These are phyloP conservation scores for Ageneiosus marmoratus DNA, from an alignment of 2,113 vertebrate genomes.

Conservation along the genomic window DNA sequence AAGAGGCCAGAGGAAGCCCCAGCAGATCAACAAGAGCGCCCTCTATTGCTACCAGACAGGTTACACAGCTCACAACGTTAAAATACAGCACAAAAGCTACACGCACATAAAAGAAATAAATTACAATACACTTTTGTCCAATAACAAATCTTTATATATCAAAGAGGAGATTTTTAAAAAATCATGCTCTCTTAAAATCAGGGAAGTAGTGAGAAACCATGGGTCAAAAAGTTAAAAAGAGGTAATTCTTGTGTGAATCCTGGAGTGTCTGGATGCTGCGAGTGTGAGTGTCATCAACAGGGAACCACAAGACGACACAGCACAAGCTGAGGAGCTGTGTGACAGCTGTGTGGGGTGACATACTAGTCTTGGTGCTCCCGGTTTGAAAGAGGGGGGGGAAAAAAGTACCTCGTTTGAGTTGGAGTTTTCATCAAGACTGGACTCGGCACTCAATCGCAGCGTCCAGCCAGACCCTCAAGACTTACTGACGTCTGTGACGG, in stretches of 20 bases:
- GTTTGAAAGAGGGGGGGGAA: constrained; percentile 62
- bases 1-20: constrained; percentile 66
- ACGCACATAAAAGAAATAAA: constrained; percentile 74
- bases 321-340: not conserved
- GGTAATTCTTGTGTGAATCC: constrained; percentile 67
- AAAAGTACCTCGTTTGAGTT: constrained; percentile 79
- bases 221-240: constrained; percentile 73
- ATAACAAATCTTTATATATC: constrained; percentile 78
- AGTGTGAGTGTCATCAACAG: constrained; percentile 62
- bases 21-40: constrained; percentile 79
- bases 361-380: constrained; percentile 56
- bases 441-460: constrained; percentile 25
- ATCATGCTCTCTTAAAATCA: constrained; percentile 71
- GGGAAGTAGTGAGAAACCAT: constrained; percentile 66
- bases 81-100: constrained; percentile 79
- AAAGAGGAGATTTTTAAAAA: constrained; percentile 68
- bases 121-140: constrained; percentile 75
- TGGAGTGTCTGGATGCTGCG: constrained; percentile 60
- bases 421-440: constrained; percentile 61
- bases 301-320: constrained; percentile 38
- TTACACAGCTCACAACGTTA: constrained; percentile 72
- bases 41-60: constrained; percentile 90
- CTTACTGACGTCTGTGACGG: constrained; percentile 65
- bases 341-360: constrained; percentile 17
- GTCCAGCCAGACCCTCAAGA: constrained; percentile 52